Evolutionary conservation across 2,888 invertebrate species (phyloP).

Genomic region (Thyatira batis): DNA sequence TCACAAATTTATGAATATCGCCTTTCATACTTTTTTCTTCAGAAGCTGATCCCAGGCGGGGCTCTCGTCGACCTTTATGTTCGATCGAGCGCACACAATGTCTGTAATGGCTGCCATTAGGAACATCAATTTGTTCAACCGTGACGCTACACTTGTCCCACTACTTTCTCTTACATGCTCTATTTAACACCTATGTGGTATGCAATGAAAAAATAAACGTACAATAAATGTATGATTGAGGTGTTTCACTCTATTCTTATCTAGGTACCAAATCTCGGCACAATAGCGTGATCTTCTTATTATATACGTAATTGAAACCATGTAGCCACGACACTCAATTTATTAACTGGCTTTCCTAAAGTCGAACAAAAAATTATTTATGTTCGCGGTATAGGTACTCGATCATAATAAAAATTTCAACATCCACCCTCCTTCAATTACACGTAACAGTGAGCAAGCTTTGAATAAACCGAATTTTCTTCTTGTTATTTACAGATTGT

Average conservation of each 20-base stretch:
- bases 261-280: not conserved
- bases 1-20: slow-evolving; percentile 62
- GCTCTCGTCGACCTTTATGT: slow-evolving; percentile 59
- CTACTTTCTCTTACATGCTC: slow-evolving; percentile 56
- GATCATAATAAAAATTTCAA: slow-evolving; percentile 29
- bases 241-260: too few relatives aligned
- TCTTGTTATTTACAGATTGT: slow-evolving; percentile 64
- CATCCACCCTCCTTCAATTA: slow-evolving; percentile 32
- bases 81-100: slow-evolving; percentile 71
- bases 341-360: not conserved
- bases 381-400: slow-evolving; percentile 1
- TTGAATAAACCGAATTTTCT: slow-evolving; percentile 48
- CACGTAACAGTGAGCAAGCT: slow-evolving; percentile 35
- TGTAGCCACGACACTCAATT: too few relatives aligned
- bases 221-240: too few relatives aligned
- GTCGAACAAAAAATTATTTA: not conserved
- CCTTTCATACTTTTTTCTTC: slow-evolving; percentile 58
- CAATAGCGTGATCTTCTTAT: too few relatives aligned
- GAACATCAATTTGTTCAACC: slow-evolving; percentile 69
- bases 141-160: slow-evolving; percentile 67
- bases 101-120: slow-evolving; percentile 72
- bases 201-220: not conserved
- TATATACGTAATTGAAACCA: too few relatives aligned
- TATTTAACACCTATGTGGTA: slow-evolving; percentile 39
- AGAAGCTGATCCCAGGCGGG: slow-evolving; percentile 48